These are phyloP conservation scores for Xylocampa areola DNA, from an alignment of 2,888 invertebrate species.

Conservation along the genomic window DNA sequence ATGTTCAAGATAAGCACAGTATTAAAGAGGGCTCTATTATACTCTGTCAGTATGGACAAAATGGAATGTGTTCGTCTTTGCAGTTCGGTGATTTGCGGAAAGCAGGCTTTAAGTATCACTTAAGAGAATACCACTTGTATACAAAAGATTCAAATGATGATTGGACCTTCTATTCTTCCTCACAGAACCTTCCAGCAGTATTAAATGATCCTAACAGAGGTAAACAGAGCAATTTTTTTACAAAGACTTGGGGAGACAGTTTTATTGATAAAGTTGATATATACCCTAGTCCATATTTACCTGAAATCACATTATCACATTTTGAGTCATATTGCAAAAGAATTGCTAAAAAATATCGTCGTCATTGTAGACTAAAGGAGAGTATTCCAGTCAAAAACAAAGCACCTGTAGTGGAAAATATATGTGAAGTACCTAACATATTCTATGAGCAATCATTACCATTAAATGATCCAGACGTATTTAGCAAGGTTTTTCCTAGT, in stretches of 20 bases:
- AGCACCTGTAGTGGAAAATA: conserved; percentile 83
- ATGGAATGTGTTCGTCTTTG: conserved; percentile 95
- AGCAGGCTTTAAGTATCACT: conserved; percentile 96
- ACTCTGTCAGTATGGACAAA: conserved; percentile 96
- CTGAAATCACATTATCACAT: conserved; percentile 94
- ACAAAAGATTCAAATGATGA: conserved; percentile 82
- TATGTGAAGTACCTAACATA: conserved; percentile 94
- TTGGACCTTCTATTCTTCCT: conserved; percentile 97
- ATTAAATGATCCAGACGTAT: conserved; percentile 94
- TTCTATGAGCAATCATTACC: conserved; percentile 95
- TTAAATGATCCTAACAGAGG: conserved; percentile 98
- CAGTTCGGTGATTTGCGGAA: conserved; percentile 97
- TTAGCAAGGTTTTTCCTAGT: conserved; percentile 95
- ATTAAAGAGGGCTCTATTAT: conserved; percentile 95
- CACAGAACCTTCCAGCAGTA: conserved; percentile 98
- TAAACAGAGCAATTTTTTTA: conserved; percentile 97
- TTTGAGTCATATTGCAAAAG: conserved; percentile 96
- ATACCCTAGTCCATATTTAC: conserved; percentile 94
- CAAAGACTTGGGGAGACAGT: conserved; percentile 98
- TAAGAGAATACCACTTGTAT: conserved; percentile 91
- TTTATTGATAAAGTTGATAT: conserved; percentile 96
- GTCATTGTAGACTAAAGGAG: conserved; percentile 90
- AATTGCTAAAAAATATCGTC: conserved; percentile 91
- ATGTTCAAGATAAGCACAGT: conserved; percentile 94
- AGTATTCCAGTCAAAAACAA: conserved; percentile 79